Conservation (phyloP, 2,113 vertebrate genomes). For the Cyanoramphus novaezelandiae region DNA sequence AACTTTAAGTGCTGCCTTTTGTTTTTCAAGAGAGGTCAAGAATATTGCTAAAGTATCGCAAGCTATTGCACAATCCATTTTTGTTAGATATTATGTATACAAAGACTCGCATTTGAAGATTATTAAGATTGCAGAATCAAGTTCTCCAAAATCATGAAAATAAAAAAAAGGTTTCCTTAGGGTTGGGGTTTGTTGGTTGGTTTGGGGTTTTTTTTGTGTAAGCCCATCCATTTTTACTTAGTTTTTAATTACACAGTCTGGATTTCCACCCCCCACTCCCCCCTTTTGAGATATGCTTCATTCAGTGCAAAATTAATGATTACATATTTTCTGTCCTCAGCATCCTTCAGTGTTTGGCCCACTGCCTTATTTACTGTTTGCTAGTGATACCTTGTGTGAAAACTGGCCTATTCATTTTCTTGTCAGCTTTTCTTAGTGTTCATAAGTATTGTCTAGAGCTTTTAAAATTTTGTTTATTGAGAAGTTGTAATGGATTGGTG, state of each 20-base stretch:
- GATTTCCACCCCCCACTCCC: fast-evolving
- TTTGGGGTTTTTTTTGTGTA: neutral
- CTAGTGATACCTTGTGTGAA: neutral
- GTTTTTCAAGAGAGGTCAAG: neutral
- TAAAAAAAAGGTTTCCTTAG: neutral
- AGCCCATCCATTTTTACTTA: neutral
- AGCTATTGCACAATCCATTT: neutral
- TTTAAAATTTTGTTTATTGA: neutral
- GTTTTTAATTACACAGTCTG: neutral
- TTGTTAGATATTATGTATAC: neutral
- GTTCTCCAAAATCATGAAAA: neutral
- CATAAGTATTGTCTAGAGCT: neutral
- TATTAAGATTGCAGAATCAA: neutral
- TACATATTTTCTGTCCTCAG: neutral
- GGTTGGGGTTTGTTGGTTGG: neutral
- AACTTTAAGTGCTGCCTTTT: neutral
- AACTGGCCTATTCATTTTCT: neutral
- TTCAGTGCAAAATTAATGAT: neutral
- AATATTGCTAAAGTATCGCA: neutral
- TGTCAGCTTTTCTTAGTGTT: neutral
- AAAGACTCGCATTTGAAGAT: neutral
- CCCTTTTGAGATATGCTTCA: neutral
- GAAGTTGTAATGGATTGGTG: neutral
- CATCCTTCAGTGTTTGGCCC: neutral
- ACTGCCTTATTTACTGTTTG: neutral